These are phyloP conservation scores for Mya arenaria DNA, from an alignment of 1,140 invertebrate species.

Conservation along the genomic window DNA sequence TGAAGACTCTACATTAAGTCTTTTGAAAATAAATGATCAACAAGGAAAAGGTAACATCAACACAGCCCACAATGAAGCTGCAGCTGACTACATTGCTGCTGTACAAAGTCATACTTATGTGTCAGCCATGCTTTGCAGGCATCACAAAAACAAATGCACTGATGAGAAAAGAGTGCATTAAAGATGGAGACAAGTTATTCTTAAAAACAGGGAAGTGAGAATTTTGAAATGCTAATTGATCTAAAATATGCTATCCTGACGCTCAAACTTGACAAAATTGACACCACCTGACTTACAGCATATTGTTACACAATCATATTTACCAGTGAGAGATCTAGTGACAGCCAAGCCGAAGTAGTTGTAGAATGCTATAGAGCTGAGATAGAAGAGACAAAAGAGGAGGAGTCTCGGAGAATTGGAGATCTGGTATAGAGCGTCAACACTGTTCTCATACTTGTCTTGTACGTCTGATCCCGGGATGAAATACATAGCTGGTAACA, in stretches of 20 bases:
- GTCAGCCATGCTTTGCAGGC: too few species aligned
- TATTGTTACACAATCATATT: background rate
- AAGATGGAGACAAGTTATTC: too few species aligned
- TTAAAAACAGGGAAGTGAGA: too few species aligned
- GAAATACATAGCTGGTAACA: conserved; percentile 78
- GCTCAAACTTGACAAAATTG: background rate
- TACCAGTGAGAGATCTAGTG: conserved; percentile 78
- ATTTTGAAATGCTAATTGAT: background rate
- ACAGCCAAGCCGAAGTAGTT: conserved; percentile 79
- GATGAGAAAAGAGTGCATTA: too few species aligned
- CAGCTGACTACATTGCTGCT: too few species aligned
- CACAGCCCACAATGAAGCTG: too few species aligned
- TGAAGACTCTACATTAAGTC: too few species aligned
- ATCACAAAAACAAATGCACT: too few species aligned
- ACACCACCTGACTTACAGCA: background rate
- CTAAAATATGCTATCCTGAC: background rate
- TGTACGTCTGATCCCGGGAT: conserved; percentile 73
- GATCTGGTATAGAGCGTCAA: conserved; percentile 78
- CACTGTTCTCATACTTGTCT: conserved; percentile 77
- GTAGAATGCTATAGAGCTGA: conserved; percentile 77
- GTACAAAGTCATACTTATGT: too few species aligned
- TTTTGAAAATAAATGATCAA: too few species aligned
- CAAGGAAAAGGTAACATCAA: too few species aligned
- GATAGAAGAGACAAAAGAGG: conserved; percentile 75
- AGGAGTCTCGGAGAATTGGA: conserved; percentile 68